Conservation (phyloP, 2,888 invertebrate genomes). For the Netelia virgata region DNA sequence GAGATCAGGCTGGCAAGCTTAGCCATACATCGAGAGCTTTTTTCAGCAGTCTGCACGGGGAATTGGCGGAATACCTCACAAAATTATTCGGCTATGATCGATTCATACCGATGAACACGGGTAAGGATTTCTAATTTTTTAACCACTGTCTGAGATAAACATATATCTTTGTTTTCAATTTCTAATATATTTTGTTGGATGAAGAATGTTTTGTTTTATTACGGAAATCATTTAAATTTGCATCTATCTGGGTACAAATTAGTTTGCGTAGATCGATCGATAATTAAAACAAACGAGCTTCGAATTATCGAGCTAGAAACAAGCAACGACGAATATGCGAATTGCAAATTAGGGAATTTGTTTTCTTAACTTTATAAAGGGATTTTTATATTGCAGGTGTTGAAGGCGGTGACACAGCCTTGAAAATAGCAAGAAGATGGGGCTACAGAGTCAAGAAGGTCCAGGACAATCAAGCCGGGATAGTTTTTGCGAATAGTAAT, state of each 20-base stretch:
- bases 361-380: neutral
- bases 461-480: conserved; percentile 89
- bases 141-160: conserved; percentile 5
- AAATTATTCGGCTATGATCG: conserved; percentile 91
- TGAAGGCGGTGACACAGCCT: conserved; percentile 93
- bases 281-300: no score
- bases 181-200: neutral
- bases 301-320: no score
- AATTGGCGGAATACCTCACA: conserved; percentile 90
- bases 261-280: no score
- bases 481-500: conserved; percentile 91
- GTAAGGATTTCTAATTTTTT: conserved; percentile 76
- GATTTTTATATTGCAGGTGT: conserved; percentile 86
- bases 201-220: no score
- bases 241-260: no score
- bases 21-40: conserved; percentile 93
- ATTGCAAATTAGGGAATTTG: neutral
- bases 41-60: conserved; percentile 90
- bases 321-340: no score
- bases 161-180: conserved; percentile 11
- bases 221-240: no score
- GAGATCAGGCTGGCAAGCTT: conserved; percentile 87
- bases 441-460: conserved; percentile 92
- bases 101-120: conserved; percentile 94
- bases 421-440: conserved; percentile 93